Base-by-base conservation (phyloP, 2,797 vertebrate species). In the Chloroceryle inda region DNA sequence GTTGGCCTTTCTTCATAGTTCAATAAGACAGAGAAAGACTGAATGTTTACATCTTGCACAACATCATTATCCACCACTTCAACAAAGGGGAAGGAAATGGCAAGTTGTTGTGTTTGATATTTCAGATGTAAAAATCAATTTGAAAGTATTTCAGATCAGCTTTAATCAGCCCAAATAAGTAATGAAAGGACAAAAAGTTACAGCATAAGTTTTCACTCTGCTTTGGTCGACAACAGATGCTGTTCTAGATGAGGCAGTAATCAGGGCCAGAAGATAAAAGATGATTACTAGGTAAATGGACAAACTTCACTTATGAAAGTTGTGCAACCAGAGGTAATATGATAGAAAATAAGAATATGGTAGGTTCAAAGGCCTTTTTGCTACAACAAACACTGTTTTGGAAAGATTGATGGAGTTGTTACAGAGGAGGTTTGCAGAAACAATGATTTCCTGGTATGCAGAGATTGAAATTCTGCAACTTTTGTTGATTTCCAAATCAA, bases 101-200 rank as follows among this genome's bases (percentile, higher is more conserved):
- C 31, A 64, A 55, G 47, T 75, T 59, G 83, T 55, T 75, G 24
- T 69, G 23, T 84, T 92, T 94, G 79, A 13, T 95, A 86, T 82
- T 90, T 81, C 59, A 91, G 37, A 63, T 86, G 44, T 86, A 84
- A 86, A 92, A 86, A 69, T 94, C 73, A 45, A 84, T 75, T 75
- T 66, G 44, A 89, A 89, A 78, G 72, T 37, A 35, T 37, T 89
- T 84, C 73, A 84, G 82, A 73, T 85, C 22, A 29, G 44, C 50
- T 86, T 91, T 94, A 91, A 86, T 88, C 66, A 45, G 80, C 35
- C 47, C 27, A 44, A 94, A 38, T 56, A 89, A 88, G 44, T 75
- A 89, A 78, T 1, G 3, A 75, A 88, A 85, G 27, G 73, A 50
- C 27, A 66, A 44, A 87, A 68, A n/a, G 47, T 52, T 19, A 33